Base-by-base conservation (phyloP, 2,888 invertebrate species). In the Aporophyla lueneburgensis region DNA sequence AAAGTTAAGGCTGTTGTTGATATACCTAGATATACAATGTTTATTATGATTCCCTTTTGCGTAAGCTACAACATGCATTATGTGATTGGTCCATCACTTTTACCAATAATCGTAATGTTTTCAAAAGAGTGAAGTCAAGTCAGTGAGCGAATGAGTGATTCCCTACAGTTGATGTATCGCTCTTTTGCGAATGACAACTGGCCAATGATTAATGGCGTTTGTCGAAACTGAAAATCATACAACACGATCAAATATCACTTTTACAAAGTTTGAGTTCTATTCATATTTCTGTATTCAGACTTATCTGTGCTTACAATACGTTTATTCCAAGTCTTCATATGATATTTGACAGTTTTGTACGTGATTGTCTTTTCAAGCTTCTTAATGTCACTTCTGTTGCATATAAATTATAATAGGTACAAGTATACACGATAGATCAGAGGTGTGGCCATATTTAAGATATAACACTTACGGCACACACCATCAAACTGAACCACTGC, bases 141-240 rank as follows among this genome's bases (percentile, higher is more conserved):
- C 21, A 14, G 12, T 56, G 54, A 40, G 16, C 56, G 21, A 40
- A 56, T n/a, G 49, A 72, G 21, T 73, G 33, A 49, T 54, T 49
- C 40, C 24, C 62, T 2, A 49, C 56, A 63, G 65, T 65, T 51
- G 9, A 63, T 56, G 49, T 74, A 56, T 74, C 24, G 49, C 51
- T 75, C 24, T 58, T 65, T 51, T 21, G 27, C 14, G 9, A 56
- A 56, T 74, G 24, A 49, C 33, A 49, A 49, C 40, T 63, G 21
- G 2, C 12, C 19, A 12, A 21, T 63, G 24, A 74, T 54, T 62
- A 14, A 62, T 73, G n/a, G 33, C 40, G 5, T 27, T 62, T 24
- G 54, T 54, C 19, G 24, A 74, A 27, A 63, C 24, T 51, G 56
- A n/a, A 46, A 51, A 43, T 33, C 24, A 21, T 10, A 19, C 9